Evolutionary conservation across 2,797 vertebrate genomes (phyloP), one percentile per base, ranked within the genome.

Genomic region (Rhinogobio ventralis): DNA sequence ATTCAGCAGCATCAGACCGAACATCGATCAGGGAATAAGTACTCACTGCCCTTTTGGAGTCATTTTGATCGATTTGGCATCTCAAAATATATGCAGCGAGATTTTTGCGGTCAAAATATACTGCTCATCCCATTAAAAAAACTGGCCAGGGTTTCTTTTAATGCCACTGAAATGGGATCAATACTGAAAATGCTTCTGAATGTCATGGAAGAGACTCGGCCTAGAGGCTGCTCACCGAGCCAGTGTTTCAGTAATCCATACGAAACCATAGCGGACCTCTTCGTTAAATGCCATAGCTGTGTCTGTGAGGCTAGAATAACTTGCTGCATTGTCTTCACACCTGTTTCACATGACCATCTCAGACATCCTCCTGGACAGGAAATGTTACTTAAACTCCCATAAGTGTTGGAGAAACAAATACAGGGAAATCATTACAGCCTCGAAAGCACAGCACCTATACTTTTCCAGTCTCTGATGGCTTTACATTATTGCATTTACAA

Each of bases 181-280:
- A 87, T 85, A 85, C 55, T 82, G 66, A 78, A 81, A 85, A 85
- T 79, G 79, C 60, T 55, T 51, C 53, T 87, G 74, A 85, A 85
- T 87, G 86, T 82, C 86, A 85, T 60, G 77, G 77, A 42, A 74
- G 51, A 82, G 74, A 64, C 79, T 62, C 15, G 28, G 60, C 17
- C 67, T 36, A 66, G 46, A 64, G 68, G 51, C 71, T 71, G 49
- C 53, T 53, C 72, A 76, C 72, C 10, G 67, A 72, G 67, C 23
- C 66, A 79, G 49, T 51, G 67, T 55, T 82, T 66, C 62, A 81
- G 49, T 84, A 78, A 85, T 85, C 83, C 78, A 81, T 81, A 78
- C 33, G 53, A 71, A 78, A 64, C 79, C 46, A 46, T 46, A 42
- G 77, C 19, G 11, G 53, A 72, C 66, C 72, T 87, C 33, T 82